Percentiles rank a stretch among this genome's conserved stretches.
Conservation (phyloP, 1,140 invertebrate genomes). For the Daktulosphaira vitifoliae region DNA sequence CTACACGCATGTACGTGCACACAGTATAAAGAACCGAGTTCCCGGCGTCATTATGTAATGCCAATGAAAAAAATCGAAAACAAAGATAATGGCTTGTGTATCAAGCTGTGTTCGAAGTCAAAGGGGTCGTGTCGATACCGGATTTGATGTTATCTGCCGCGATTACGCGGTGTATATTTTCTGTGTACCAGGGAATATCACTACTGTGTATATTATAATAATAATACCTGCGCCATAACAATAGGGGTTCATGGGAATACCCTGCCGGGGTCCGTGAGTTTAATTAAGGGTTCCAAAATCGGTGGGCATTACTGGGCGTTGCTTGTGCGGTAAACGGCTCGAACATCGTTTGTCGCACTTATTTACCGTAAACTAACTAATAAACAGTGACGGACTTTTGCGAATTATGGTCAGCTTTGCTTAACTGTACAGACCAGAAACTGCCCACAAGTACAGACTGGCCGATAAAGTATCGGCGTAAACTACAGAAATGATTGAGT, state of each 20-base stretch:
- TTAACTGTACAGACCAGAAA: too few species aligned
- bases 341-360: neutral
- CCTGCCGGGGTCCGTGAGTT: slow-evolving; percentile 27
- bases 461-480: too few species aligned
- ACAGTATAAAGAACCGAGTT: neutral
- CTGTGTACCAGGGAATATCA: neutral
- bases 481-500: too few species aligned
- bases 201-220: neutral
- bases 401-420: too few species aligned
- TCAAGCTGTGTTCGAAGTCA: slow-evolving; percentile 30
- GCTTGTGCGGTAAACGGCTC: slow-evolving; percentile 22
- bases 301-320: slow-evolving; percentile 33
- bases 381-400: too few species aligned
- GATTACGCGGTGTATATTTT: slow-evolving; percentile 2
- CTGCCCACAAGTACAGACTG: too few species aligned
- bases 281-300: slow-evolving; percentile 31
- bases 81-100: slow-evolving; percentile 33
- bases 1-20: too few species aligned
- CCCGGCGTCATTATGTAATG: slow-evolving; percentile 11
- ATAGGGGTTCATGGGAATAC: slow-evolving; percentile 27
- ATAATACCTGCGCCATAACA: neutral
- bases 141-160: slow-evolving; percentile 30
- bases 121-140: slow-evolving; percentile 32
- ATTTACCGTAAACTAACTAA: too few species aligned
- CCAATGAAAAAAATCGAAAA: neutral